These are phyloP conservation scores for Mionectes macconnelli DNA, from an alignment of 2,113 vertebrate species.

Conservation along the genomic window DNA sequence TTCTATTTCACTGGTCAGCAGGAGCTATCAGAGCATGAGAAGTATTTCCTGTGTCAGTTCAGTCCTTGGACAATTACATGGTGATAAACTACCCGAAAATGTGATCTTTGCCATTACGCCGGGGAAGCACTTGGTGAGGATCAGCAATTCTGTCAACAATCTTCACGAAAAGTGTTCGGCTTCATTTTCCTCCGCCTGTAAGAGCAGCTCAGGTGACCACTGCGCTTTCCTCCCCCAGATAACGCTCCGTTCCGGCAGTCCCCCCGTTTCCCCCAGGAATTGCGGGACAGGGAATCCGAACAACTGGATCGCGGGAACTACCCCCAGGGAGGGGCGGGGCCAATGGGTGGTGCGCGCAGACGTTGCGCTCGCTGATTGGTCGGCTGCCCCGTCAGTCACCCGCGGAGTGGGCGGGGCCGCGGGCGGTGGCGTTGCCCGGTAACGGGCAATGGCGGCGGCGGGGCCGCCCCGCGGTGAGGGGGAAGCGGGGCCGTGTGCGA, in stretches of 20 bases:
- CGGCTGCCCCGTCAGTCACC: background rate
- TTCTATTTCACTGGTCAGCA: background rate
- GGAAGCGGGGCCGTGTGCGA: background rate
- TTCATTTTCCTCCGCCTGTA: rapidly evolving
- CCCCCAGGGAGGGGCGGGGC: background rate
- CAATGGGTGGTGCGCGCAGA: rapidly evolving
- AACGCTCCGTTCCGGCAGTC: rapidly evolving
- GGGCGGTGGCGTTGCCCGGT: background rate
- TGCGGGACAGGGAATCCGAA: rapidly evolving
- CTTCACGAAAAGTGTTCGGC: rapidly evolving
- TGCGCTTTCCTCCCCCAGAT: too few species aligned
- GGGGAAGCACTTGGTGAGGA: rapidly evolving
- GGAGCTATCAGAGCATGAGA: background rate
- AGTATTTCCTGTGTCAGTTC: background rate
- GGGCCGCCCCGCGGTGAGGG: background rate
- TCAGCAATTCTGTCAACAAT: rapidly evolving
- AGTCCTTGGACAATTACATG: background rate
- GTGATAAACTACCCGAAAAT: background rate
- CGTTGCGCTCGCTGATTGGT: rapidly evolving
- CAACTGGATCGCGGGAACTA: rapidly evolving
- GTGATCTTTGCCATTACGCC: background rate
- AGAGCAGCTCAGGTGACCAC: rapidly evolving
- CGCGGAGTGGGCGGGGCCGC: background rate
- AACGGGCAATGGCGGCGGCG: constrained; percentile 19
- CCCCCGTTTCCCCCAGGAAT: rapidly evolving